Base-by-base conservation (phyloP, 1,140 invertebrate species). In the Himalopsyche phryganea region DNA sequence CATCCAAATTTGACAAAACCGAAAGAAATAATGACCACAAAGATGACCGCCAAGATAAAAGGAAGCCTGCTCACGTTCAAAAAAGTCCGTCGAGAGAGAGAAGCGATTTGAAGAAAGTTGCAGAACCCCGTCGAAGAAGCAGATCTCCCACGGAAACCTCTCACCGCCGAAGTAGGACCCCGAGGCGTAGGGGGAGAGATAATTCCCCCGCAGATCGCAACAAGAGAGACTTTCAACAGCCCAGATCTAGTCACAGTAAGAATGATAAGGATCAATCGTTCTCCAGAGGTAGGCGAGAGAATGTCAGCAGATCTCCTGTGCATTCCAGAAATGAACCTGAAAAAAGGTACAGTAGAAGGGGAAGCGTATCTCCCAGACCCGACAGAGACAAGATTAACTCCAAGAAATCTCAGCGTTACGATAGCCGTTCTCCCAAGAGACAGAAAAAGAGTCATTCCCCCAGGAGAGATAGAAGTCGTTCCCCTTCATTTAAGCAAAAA, bases 291-390 rank as follows among this genome's bases (percentile, higher is more conserved):
- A 55, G 47, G 20, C 15, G 61, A 23, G 49, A 63, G 7, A 48
- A 59, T n/a, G 15, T 4, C 28, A 63, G 61, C 33, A 50, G 52
- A 38, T 63, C 61, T n/a, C 61, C 61, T 7, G 28, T 32, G n/a
- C 38, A 47, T n/a, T 40, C 51, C 10, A 40, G 51, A 32, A 41
- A 32, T 9, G 23, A 28, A 5, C 23, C 23, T 9, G 23, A 28
- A 5, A 28, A 28, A 9, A 28, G 23, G 23, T 49, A 52, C 35
- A 13, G n/a, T 11, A 40, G n/a, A 11, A 50, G 55, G 40, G 47
- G 44, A 28, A 63, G 61, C 48, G 0, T 28, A 7, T 59, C 61
- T 42, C 61, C 61, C 3, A 56, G 35, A 23, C 52, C 50, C 4
- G 61, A 63, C 44, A 47, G 50, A 45, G 60, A 62, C 18, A 57